phyloP scores from a whole-genome alignment of 2,113 vertebrate species.

The Corvus moneduloides region DNA sequence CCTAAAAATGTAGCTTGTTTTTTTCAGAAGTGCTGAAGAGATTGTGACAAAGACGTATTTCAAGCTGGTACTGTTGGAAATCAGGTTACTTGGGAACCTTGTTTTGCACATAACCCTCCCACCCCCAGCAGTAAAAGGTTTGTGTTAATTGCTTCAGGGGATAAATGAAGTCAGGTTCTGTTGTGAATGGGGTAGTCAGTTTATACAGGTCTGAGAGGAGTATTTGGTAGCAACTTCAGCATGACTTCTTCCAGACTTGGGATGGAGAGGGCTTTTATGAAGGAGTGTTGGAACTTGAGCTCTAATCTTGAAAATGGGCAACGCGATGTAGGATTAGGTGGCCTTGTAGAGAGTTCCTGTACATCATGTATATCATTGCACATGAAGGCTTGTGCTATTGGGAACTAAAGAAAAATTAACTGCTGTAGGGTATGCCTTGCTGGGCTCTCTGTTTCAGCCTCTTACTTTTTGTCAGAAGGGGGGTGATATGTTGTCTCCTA shows the following conservation, averaged over 20 bases:
- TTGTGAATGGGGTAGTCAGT: not conserved
- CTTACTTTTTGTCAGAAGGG: not conserved
- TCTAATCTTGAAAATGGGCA: not conserved
- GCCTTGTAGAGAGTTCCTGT: not conserved
- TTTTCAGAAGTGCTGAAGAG: not conserved
- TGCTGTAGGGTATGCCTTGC: not conserved
- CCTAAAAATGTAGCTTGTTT: not conserved
- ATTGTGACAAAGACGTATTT: not conserved
- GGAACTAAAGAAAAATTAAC: not conserved
- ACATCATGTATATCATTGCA: not conserved
- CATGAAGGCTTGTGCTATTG: not conserved
- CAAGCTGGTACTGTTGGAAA: not conserved
- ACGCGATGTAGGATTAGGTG: not conserved
- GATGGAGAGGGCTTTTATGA: not conserved
- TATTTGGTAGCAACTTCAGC: not conserved
- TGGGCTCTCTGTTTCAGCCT: not conserved
- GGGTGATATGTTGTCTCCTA: not conserved
- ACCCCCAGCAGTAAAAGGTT: not conserved
- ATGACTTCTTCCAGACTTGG: not conserved
- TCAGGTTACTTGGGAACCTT: not conserved
- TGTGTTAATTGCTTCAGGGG: not conserved
- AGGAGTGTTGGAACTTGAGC: not conserved
- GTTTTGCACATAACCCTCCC: not conserved
- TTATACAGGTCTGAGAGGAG: not conserved
- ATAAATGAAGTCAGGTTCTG: not conserved